These are phyloP conservation scores for Chesias legatella DNA, from an alignment of 2,888 invertebrate species.

Conservation along the genomic window DNA sequence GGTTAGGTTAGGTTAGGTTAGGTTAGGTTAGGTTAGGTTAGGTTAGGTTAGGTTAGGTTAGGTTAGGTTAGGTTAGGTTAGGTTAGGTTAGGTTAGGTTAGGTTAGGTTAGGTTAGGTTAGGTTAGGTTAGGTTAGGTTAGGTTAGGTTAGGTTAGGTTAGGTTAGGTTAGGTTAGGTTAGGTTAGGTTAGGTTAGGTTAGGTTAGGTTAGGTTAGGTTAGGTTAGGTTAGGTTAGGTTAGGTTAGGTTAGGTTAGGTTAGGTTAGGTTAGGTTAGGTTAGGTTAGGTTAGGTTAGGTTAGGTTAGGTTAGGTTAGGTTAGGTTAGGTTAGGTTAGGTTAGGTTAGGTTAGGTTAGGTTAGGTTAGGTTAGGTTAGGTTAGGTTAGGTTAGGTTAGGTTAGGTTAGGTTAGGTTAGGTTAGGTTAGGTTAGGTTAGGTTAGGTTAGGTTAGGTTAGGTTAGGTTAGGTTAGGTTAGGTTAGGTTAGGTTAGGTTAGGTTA, in stretches of 20 bases:
- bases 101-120: conserved; percentile 9
- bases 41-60: conserved; percentile 19
- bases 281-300: conserved; percentile 23
- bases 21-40: conserved; percentile 21
- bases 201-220: conserved; percentile 26
- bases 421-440: conserved; percentile 23
- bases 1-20: conserved; percentile 19
- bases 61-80: conserved; percentile 17
- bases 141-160: conserved; percentile 31
- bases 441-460: conserved; percentile 29
- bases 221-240: conserved; percentile 29
- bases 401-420: conserved; percentile 5
- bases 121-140: conserved; percentile 28
- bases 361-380: conserved; percentile 21
- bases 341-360: conserved; percentile 26
- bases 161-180: conserved; percentile 26
- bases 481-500: conserved; percentile 31
- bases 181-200: conserved; percentile 29
- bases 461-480: conserved; percentile 27
- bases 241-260: conserved; percentile 27
- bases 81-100: conserved; percentile 18
- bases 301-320: conserved; percentile 29
- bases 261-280: conserved; percentile 24
- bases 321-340: not conserved
- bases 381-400: conserved; percentile 26